A percentile compares a stretch with the other conserved stretches of the same genome.
Conservation (phyloP, 2,888 invertebrate species). For the Piscicola geometra region DNA sequence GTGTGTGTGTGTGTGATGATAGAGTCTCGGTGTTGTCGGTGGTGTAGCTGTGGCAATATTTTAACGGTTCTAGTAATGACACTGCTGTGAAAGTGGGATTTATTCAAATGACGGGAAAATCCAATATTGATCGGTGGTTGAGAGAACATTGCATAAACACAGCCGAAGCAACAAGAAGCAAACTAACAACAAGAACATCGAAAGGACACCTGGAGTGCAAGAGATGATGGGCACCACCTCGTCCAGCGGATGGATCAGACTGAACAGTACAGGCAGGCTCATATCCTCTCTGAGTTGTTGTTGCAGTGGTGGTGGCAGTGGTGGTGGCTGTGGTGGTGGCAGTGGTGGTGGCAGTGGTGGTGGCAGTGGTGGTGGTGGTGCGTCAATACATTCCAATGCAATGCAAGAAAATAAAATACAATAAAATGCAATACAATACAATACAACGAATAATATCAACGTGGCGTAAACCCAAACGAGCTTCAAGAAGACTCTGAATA, state of each 20-base stretch:
- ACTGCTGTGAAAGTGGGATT: no score
- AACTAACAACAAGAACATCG: not conserved
- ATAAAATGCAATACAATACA: no score
- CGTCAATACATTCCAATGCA: no score
- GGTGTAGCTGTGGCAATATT: no score
- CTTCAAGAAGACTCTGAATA: no score
- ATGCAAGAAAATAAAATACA: no score
- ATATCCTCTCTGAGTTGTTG: not conserved
- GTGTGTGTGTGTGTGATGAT: no score
- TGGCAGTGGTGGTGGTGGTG: not conserved
- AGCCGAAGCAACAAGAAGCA: not conserved
- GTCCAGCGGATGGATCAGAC: constrained; percentile 80
- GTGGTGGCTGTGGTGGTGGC: not conserved
- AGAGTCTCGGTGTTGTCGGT: no score
- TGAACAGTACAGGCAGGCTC: constrained; percentile 73
- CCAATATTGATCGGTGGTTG: not conserved
- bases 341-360: not conserved
- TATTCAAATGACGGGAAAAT: not conserved
- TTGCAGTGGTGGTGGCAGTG: constrained; percentile 20
- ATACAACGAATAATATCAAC: no score
- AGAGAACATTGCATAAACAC: no score
- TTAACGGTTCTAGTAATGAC: no score
- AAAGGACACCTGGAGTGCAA: constrained; percentile 45
- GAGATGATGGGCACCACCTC: constrained; percentile 75
- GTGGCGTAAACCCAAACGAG: no score